These are phyloP conservation scores for Diorhabda elongata DNA, from an alignment of 1,140 invertebrate genomes.

Conservation along the genomic window DNA sequence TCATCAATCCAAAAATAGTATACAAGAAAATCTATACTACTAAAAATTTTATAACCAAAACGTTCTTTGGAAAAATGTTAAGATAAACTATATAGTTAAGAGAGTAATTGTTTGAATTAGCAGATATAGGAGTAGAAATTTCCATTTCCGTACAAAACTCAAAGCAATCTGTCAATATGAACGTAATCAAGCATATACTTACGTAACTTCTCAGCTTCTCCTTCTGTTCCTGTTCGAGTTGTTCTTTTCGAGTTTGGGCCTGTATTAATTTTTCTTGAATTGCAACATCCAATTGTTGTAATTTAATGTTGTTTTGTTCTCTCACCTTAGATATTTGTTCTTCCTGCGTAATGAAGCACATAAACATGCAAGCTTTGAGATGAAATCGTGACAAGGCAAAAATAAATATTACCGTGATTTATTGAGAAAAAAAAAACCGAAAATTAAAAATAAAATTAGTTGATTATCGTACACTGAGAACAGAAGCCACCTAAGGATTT, in stretches of 20 bases:
- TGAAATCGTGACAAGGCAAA: slow-evolving; percentile 3
- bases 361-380: slow-evolving; percentile 33
- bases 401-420: slow-evolving; percentile 6
- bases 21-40: no score
- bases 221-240: slow-evolving; percentile 66
- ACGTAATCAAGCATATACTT: slow-evolving; percentile 47
- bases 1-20: no score
- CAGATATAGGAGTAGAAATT: neutral
- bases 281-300: slow-evolving; percentile 61
- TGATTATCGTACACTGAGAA: no score
- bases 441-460: neutral
- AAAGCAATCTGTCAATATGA: neutral
- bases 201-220: slow-evolving; percentile 73
- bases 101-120: no score
- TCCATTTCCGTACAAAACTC: neutral
- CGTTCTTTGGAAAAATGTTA: no score
- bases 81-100: no score
- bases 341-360: slow-evolving; percentile 49
- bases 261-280: slow-evolving; percentile 70
- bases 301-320: slow-evolving; percentile 58
- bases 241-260: slow-evolving; percentile 64
- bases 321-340: slow-evolving; percentile 68
- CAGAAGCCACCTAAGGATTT: no score
- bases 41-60: no score
- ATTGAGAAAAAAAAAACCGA: neutral